Evolutionary conservation across 2,113 vertebrate genomes (phyloP).

Genomic region (Stercorarius parasiticus): DNA sequence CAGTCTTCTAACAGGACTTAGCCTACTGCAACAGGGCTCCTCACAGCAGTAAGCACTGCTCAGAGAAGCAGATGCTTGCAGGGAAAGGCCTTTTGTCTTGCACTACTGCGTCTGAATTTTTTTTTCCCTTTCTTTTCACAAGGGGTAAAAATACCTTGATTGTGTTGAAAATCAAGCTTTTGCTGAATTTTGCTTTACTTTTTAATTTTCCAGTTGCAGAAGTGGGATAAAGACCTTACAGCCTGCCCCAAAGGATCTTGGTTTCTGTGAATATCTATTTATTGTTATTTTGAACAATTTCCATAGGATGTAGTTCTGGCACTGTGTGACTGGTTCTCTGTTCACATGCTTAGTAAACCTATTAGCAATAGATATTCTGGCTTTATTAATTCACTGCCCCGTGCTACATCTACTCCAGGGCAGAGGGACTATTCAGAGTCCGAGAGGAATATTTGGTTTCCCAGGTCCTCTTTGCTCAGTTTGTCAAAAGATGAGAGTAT

Average conservation of each 20-base stretch:
- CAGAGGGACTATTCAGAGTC: not conserved
- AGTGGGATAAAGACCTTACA: not conserved
- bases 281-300: not conserved
- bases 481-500: not conserved
- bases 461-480: not conserved
- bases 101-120: not conserved
- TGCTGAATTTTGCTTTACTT: not conserved
- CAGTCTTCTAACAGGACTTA: not conserved
- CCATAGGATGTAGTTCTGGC: not conserved
- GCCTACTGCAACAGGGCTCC: not conserved
- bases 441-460: not conserved
- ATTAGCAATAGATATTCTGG: not conserved
- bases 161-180: not conserved
- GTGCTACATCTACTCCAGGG: not conserved
- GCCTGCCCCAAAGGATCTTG: not conserved
- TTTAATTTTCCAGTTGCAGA: not conserved
- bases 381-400: not conserved
- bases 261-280: not conserved
- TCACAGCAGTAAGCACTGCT: slow-evolving; percentile 3
- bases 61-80: not conserved
- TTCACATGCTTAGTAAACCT: not conserved
- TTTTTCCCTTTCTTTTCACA: not conserved
- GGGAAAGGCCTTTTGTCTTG: slow-evolving; percentile 3
- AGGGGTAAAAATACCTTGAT: not conserved
- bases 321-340: not conserved